Base-by-base conservation (phyloP, 1,140 invertebrate genomes). In the Bombus terrestris region DNA sequence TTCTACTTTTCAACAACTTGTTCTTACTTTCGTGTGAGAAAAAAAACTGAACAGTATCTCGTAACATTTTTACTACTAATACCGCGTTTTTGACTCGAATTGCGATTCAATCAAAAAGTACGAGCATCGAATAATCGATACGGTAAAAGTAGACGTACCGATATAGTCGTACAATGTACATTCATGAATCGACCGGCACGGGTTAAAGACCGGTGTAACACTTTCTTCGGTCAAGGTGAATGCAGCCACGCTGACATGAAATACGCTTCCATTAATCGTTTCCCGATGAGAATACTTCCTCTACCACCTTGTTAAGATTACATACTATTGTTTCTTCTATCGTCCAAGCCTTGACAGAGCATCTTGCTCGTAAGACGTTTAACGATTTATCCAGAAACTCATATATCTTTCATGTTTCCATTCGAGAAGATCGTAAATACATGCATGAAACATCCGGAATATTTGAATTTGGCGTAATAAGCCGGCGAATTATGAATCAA, bases 221-320 rank as follows among this genome's bases (percentile, higher is more conserved):
- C 87, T 89, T 89, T 89, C 78, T 75, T 89, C 78, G 74, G 73
- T 82, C 74, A 81, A 88, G 71, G 81, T 59, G 47, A 43, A 37
- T 47, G 43, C 28, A 78, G 9, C 35, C 32, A 78, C 74, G 25
- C 15, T 47, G 25, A 79, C 64, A 12, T 13, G 41, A 69, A 83
- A 68, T 28, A 53, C 62, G 53, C 8, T 32, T 57, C 13, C 64
- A 41, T 57, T 68, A 32, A 83, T 69, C 47, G 25, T 22, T 69
- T 25, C 12, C 18, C 47, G 10, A 77, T 37, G 43, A 73, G 62
- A 22, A 35, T 6, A 39, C n/a, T 43, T 73, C 47, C 22, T 76
- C 18, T 66, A 41, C 12, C 1, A 28, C 12, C 18, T 22, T 10
- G 22, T 62, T 39, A 32, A 22, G n/a, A 37, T 32, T n/a, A 39